These are phyloP conservation scores for Gopherus flavomarginatus DNA, from an alignment of 2,113 vertebrate species.

Conservation along the genomic window DNA sequence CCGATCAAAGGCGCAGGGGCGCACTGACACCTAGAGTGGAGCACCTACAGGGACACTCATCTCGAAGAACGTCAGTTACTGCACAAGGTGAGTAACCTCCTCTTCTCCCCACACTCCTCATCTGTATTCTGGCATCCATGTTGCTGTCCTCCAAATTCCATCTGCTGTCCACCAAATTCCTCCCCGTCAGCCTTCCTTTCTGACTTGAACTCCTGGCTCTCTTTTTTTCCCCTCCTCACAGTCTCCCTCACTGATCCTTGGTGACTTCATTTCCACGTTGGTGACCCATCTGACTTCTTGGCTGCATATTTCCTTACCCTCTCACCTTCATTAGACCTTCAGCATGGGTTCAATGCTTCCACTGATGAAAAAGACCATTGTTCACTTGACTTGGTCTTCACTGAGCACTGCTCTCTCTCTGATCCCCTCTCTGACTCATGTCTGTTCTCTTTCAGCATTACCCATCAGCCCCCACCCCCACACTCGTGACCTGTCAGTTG, in stretches of 20 bases:
- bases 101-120: neutral
- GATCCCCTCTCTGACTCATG: neutral
- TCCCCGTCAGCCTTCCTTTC: neutral
- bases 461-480: neutral
- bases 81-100: no score
- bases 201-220: neutral
- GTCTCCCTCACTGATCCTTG: neutral
- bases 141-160: neutral
- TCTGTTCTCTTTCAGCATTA: neutral
- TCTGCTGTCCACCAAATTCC: neutral
- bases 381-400: neutral
- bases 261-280: neutral
- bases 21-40: no score
- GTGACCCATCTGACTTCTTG: neutral
- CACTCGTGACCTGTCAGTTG: neutral
- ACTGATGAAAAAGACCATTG: no score
- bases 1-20: no score
- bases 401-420: neutral
- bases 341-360: neutral
- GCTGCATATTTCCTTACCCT: neutral
- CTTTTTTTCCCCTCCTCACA: neutral
- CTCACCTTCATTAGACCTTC: neutral
- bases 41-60: no score
- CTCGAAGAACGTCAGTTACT: no score
- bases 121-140: neutral